Evolutionary conservation across 1,140 invertebrate genomes (phyloP), one percentile per base, ranked within the genome.

Genomic region (Calosoma granatense): DNA sequence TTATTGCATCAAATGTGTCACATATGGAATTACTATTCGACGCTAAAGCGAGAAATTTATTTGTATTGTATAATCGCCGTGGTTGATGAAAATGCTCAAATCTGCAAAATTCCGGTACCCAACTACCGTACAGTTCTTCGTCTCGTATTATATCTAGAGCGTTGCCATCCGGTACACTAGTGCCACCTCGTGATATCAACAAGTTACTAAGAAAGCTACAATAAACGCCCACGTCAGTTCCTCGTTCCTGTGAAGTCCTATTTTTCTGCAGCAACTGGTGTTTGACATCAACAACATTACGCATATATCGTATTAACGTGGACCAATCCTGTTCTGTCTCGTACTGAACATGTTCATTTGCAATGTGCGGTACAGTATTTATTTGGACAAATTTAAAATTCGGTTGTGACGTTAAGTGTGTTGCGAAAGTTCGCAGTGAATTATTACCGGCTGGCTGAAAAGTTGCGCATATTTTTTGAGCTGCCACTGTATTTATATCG

Each of bases 401-500:
- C 1, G 76, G 73, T 66, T 79, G 75, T 1, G 73, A 64, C 14
- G 70, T 67, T 20, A 78, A 56, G 15, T 70, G 64, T 20, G 66
- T 71, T 26, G 71, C 53, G 20, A 78, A 60, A 26, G 68, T 64
- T 58, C 68, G 63, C 2, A 69, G 36, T 15, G 59, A 67, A 20
- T 63, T 36, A 54, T 66, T 53, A n/a, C 62, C 59, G 14, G 70
- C 56, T 6, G 77, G 76, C 56, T 75, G 73, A 41, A 77, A 73
- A 26, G 73, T 43, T 12, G 74, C 70, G 0, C 66, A 59, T 26
- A 80, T 53, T 60, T 79, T 76, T 54, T 73, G 69, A 2, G 73
- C 69, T 17, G 78, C 74, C 1, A 79, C 22, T 11, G 66, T 61
- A 62, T 80, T 80, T 11, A 79, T 67, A 41, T 78, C 70, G 0